phyloP scores from a whole-genome alignment of 2,797 vertebrate genomes.

The Aphelocoma californica region DNA sequence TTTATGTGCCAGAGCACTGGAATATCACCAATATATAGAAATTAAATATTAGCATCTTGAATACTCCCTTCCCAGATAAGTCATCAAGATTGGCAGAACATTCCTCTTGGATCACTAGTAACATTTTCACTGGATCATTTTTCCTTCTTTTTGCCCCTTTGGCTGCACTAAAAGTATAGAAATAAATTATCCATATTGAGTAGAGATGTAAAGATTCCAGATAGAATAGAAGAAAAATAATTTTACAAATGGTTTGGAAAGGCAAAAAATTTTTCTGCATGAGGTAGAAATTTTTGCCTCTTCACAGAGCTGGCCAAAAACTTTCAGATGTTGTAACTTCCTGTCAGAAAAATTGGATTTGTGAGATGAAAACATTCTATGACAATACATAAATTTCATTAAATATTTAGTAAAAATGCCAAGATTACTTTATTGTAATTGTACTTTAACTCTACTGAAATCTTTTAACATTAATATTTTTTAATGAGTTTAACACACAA shows the following conservation, averaged over 20 bases:
- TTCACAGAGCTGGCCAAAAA: not conserved
- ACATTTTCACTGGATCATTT: constrained; percentile 45
- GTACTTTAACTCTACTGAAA: not conserved
- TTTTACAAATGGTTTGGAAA: not conserved
- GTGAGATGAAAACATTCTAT: not conserved
- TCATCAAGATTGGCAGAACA: constrained; percentile 42
- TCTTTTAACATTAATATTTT: not conserved
- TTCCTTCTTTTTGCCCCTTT: constrained; percentile 50
- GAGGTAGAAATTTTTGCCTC: not conserved
- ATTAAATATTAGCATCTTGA: constrained; percentile 48
- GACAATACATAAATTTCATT: not conserved
- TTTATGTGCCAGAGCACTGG: constrained; percentile 5
- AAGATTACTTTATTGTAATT: not conserved
- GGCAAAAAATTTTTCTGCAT: not conserved
- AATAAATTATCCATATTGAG: constrained; percentile 47
- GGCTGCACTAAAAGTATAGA: constrained; percentile 54
- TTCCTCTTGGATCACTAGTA: constrained; percentile 55
- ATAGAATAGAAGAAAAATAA: constrained; percentile 13
- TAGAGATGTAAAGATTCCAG: constrained; percentile 27
- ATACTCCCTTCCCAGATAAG: constrained; percentile 24
- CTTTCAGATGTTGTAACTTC: not conserved
- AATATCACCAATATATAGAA: not conserved
- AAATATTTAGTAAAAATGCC: constrained; percentile 18
- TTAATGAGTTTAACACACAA: not conserved
- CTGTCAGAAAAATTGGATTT: constrained; percentile 4